A percentile compares a stretch with the other conserved stretches of the same genome.
Conservation (phyloP, 2,113 vertebrate species). For the Chamaetylas fuelleborni region DNA sequence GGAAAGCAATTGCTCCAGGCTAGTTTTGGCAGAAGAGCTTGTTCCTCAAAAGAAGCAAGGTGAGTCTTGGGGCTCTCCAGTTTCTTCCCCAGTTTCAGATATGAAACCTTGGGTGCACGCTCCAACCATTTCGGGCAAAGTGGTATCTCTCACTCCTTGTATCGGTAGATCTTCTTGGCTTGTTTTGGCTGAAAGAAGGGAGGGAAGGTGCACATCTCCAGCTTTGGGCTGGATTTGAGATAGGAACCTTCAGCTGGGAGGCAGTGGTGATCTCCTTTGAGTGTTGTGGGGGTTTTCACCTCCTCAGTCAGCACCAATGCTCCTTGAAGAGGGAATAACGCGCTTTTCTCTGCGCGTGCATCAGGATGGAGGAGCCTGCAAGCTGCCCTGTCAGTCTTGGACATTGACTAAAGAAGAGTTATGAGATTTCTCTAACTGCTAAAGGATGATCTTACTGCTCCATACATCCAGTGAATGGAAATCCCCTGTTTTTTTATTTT, state of each 20-base stretch:
- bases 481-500: background rate
- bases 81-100: background rate
- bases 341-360: rapidly evolving
- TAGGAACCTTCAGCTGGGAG: background rate
- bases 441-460: background rate
- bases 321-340: background rate
- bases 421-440: background rate
- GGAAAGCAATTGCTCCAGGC: slow-evolving; percentile 11
- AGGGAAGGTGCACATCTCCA: background rate
- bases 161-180: background rate
- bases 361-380: background rate
- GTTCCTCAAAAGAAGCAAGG: slow-evolving; percentile 50
- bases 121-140: background rate
- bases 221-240: background rate
- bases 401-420: background rate
- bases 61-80: background rate
- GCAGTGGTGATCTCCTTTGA: background rate
- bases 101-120: background rate
- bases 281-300: background rate
- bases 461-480: background rate
- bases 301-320: background rate
- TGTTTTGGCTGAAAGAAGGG: background rate
- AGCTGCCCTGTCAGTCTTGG: background rate
- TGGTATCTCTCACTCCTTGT: rapidly evolving
- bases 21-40: slow-evolving; percentile 34